Evolutionary conservation across 2,888 invertebrate genomes (phyloP).

Genomic region (Polyommatus icarus): DNA sequence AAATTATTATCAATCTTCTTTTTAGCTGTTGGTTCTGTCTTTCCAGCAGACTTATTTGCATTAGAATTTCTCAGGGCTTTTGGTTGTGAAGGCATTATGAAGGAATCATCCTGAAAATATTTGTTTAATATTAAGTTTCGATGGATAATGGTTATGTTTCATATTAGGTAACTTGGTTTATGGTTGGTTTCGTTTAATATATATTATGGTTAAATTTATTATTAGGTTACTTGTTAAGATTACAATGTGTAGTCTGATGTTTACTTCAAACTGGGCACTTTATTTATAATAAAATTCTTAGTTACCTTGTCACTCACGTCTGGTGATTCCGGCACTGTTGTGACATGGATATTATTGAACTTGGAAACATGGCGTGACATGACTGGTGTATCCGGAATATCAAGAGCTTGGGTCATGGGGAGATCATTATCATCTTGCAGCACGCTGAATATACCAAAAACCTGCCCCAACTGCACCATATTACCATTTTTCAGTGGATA

Average conservation of each 20-base stretch:
- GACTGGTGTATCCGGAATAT: constrained; percentile 65
- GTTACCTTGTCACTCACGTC: constrained; percentile 67
- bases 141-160: too few relatives aligned
- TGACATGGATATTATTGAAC: constrained; percentile 49
- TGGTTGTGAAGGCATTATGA: constrained; percentile 58
- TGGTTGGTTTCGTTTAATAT: neutral
- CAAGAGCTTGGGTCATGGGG: constrained; percentile 68
- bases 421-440: constrained; percentile 60
- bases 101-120: constrained; percentile 64
- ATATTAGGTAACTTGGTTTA: too few relatives aligned
- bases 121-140: neutral
- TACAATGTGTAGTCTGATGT: too few relatives aligned
- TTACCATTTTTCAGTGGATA: constrained; percentile 63
- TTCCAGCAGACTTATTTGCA: constrained; percentile 57
- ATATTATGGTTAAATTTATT: too few relatives aligned
- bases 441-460: constrained; percentile 66
- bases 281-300: too few relatives aligned
- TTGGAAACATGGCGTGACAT: constrained; percentile 49
- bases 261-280: too few relatives aligned
- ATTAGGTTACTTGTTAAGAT: too few relatives aligned
- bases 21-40: constrained; percentile 56
- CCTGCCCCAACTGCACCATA: constrained; percentile 67
- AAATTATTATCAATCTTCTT: constrained; percentile 60
- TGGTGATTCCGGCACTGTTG: constrained; percentile 67
- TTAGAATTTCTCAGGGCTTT: constrained; percentile 52